Percentiles rank a stretch among this genome's conserved stretches.
These are phyloP conservation scores for Clarias laeviceps DNA, from an alignment of 2,797 vertebrate genomes.

Conservation along the genomic window DNA sequence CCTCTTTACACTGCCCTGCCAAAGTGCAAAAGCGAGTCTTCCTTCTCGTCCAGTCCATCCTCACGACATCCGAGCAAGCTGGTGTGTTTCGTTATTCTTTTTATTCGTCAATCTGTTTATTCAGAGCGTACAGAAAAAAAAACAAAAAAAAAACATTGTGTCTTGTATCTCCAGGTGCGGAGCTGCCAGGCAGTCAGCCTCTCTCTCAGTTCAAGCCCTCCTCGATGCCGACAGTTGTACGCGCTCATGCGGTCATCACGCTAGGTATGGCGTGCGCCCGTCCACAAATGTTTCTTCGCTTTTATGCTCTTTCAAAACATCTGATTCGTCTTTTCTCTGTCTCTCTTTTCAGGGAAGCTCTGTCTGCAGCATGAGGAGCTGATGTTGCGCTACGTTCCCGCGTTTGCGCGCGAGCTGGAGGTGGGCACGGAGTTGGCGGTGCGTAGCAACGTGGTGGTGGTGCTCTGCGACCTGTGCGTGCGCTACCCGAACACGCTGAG, in stretches of 20 bases:
- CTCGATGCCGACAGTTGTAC: constrained; percentile 78
- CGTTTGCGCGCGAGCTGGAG: constrained; percentile 89
- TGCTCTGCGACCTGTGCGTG: constrained; percentile 91
- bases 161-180: constrained; percentile 49
- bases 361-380: constrained; percentile 91
- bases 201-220: constrained; percentile 82
- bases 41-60: constrained; percentile 87
- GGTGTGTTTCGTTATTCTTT: constrained; percentile 64
- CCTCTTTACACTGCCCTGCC: constrained; percentile 86
- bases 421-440: constrained; percentile 79
- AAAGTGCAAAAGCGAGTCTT: constrained; percentile 81
- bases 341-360: constrained; percentile 81
- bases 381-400: constrained; percentile 83
- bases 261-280: constrained; percentile 73
- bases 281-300: too few species aligned
- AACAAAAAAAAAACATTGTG: not conserved
- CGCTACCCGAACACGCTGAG: constrained; percentile 89
- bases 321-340: not conserved
- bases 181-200: constrained; percentile 69
- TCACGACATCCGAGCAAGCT: constrained; percentile 73
- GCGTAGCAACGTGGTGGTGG: constrained; percentile 86
- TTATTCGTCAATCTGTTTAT: not conserved
- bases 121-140: too few species aligned
- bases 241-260: constrained; percentile 90
- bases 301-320: not conserved